Evolutionary conservation across 2,797 vertebrate species (phyloP).

Genomic region (Heteromormyrus szaboi): DNA sequence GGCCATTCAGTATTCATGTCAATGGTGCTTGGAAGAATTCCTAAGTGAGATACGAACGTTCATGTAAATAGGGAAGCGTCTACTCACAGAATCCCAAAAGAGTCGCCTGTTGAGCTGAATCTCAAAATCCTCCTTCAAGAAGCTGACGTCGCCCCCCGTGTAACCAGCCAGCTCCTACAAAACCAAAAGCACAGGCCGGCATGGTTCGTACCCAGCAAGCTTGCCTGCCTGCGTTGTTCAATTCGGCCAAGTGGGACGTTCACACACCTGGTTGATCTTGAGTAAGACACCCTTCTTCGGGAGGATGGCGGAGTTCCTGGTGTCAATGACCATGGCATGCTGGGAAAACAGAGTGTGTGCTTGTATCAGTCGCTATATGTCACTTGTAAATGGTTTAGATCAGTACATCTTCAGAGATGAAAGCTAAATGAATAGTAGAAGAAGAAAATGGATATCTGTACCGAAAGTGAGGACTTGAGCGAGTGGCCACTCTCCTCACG

Average conservation of each 20-base stretch:
- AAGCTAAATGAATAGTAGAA: background rate
- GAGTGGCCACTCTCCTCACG: slow-evolving; percentile 92
- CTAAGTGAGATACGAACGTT: background rate
- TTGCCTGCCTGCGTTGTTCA: background rate
- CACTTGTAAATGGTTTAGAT: background rate
- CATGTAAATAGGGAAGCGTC: background rate
- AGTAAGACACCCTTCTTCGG: slow-evolving; percentile 83
- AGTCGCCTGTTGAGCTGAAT: slow-evolving; percentile 81
- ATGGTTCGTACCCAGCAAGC: background rate
- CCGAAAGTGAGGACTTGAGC: slow-evolving; percentile 85
- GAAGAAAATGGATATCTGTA: slow-evolving; percentile 43
- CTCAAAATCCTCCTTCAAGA: slow-evolving; percentile 90
- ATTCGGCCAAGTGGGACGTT: background rate
- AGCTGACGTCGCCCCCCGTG: slow-evolving; percentile 83
- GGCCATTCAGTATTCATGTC: background rate
- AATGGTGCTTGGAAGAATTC: background rate
- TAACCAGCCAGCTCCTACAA: slow-evolving; percentile 86
- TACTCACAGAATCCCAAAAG: slow-evolving; percentile 64
- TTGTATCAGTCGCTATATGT: background rate
- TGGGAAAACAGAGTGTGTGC: slow-evolving; percentile 39
- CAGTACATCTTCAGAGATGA: background rate
- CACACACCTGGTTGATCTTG: slow-evolving; percentile 83
- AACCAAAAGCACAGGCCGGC: background rate
- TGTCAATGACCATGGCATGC: slow-evolving; percentile 87
- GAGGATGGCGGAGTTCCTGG: slow-evolving; percentile 84